These are phyloP conservation scores for Cyclophora albipunctata DNA, from an alignment of 2,888 invertebrate genomes.

Conservation along the genomic window DNA sequence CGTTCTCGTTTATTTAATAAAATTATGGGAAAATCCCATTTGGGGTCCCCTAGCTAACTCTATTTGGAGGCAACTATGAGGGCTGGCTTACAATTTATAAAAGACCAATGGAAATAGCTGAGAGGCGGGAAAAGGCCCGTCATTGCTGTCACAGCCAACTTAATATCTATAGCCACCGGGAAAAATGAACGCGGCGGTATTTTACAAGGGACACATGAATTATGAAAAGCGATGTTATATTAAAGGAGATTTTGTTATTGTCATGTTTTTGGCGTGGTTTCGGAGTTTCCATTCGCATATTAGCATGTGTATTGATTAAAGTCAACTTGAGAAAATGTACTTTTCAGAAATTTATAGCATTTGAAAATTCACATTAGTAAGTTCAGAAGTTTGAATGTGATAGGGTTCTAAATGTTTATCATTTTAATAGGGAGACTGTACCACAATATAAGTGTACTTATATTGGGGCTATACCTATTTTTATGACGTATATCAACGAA, in stretches of 20 bases:
- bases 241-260: neutral
- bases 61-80: constrained; percentile 56
- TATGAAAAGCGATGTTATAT: constrained; percentile 1
- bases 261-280: neutral
- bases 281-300: too few species aligned
- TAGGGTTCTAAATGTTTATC: too few species aligned
- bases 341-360: too few species aligned
- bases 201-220: constrained; percentile 30
- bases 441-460: too few species aligned
- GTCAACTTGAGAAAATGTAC: too few species aligned
- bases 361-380: too few species aligned
- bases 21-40: constrained; percentile 66
- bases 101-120: constrained; percentile 58
- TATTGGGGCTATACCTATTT: too few species aligned
- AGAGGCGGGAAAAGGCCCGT: constrained; percentile 67
- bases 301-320: too few species aligned
- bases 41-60: constrained; percentile 55
- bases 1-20: constrained; percentile 57
- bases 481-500: too few species aligned
- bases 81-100: constrained; percentile 62
- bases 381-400: too few species aligned
- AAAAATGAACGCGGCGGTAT: constrained; percentile 61
- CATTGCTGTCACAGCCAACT: constrained; percentile 59
- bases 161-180: constrained; percentile 58
- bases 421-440: too few species aligned